Evolutionary conservation across 2,888 invertebrate species (phyloP), one percentile per base, ranked within the genome.

Genomic region (Caenorhabditis macrosperma): DNA sequence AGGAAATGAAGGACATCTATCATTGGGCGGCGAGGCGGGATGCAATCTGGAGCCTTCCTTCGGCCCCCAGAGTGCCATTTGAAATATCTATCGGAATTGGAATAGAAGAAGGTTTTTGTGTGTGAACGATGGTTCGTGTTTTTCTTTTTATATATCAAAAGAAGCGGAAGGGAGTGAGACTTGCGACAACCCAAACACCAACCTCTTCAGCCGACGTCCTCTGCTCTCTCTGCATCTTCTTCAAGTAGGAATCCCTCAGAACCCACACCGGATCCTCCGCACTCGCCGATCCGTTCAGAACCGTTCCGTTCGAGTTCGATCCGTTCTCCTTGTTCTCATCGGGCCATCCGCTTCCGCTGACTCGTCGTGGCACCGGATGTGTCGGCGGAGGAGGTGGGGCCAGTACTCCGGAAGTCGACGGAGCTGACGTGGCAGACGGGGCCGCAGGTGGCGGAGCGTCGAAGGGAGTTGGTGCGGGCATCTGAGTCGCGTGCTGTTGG

Each of bases 201-300:
- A 69, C 78, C 74, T 78, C 80, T 33, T 80, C 80, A 9, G 44
- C 75, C 6, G 66, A 61, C 38, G 69, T 61, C 41, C 86, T 71
- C 55, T 90, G 86, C 41, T 89, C 88, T 50, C 90, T 76, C 61
- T 89, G 83, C 78, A 88, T 77, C 35, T 87, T 76, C 69, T 88
- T 89, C 80, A 89, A 72, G 54, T 87, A 90, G 28, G 88, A 86
- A 54, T 90, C 90, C 66, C 89, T 61, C 68, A 89, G 79, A 22
- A 89, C 88, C 89, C 89, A 89, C 22, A 89, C 87, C 0, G 89
- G 88, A 61, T 88, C 86, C 57, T 86, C 81, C 0, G 44, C 52
- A 5, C 54, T 20, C 30, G 63, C 54, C 9, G 64, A 20, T 30
- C 60, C 66, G 9, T 28, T 46, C 2, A 38, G 44, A 6, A 15